These are phyloP conservation scores for Galagoides demidoff DNA, from an alignment of 2,797 vertebrate genomes.

Conservation along the genomic window DNA sequence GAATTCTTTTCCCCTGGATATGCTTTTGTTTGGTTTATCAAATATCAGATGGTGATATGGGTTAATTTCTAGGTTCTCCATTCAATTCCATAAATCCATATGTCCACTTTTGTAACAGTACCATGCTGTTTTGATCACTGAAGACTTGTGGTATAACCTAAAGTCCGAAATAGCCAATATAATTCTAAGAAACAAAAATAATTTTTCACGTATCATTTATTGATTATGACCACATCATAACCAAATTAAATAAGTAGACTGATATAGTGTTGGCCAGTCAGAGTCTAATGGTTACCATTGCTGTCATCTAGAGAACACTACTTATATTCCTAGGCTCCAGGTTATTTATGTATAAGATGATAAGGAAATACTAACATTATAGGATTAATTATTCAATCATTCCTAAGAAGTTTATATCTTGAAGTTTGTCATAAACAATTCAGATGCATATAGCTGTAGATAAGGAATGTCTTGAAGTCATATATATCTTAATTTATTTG, in stretches of 20 bases:
- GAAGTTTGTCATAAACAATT: not conserved
- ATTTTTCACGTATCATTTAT: not conserved
- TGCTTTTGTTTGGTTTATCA: too few species aligned
- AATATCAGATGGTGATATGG: too few species aligned
- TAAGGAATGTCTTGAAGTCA: not conserved
- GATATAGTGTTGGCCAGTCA: not conserved
- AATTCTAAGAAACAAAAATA: not conserved
- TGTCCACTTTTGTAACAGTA: too few species aligned
- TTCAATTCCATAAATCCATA: too few species aligned
- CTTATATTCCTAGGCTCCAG: not conserved
- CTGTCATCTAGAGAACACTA: not conserved
- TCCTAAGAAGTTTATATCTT: not conserved
- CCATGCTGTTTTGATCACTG: too few species aligned
- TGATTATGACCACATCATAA: not conserved
- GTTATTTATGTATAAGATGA: not conserved
- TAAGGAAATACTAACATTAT: not conserved
- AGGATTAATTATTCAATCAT: not conserved
- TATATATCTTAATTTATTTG: not conserved
- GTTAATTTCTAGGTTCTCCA: too few species aligned
- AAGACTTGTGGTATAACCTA: too few species aligned
- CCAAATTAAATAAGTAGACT: not conserved
- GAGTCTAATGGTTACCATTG: not conserved
- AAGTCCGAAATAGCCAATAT: too few species aligned
- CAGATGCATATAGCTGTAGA: not conserved
- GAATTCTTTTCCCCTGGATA: too few species aligned